phyloP scores from a whole-genome alignment of 35 echinoderm and acorn worm species.

The Ophiothrix spiculata region DNA sequence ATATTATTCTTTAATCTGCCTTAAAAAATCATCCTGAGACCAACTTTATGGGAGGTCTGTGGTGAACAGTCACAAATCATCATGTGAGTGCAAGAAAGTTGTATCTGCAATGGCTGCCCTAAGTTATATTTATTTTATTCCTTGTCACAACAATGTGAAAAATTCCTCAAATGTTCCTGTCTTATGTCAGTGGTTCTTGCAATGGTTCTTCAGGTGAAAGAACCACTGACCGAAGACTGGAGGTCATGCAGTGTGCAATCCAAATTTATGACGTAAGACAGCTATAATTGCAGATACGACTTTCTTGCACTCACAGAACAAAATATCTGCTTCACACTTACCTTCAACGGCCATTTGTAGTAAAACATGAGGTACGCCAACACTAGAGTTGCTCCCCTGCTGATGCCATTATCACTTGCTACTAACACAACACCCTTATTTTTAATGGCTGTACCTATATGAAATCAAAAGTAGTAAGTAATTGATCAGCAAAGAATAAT shows the following conservation, averaged over 20 bases:
- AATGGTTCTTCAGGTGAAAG: not conserved
- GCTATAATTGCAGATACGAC: not conserved
- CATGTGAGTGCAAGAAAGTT: too few species aligned
- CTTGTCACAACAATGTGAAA: not conserved
- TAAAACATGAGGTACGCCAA: constrained; percentile 80
- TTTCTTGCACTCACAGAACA: not conserved
- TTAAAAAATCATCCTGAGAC: too few species aligned
- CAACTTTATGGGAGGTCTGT: too few species aligned
- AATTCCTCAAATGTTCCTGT: not conserved
- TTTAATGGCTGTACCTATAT: constrained; percentile 46
- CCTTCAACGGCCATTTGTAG: constrained; percentile 87
- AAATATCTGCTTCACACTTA: constrained; percentile 3
- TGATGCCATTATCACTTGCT: constrained; percentile 75
- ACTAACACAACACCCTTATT: constrained; percentile 55
- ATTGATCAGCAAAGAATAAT: too few species aligned
- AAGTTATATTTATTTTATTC: too few species aligned
- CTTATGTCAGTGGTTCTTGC: not conserved
- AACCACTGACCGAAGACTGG: not conserved
- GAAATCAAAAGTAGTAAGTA: not conserved
- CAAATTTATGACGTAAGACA: too few species aligned
- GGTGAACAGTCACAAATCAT: too few species aligned
- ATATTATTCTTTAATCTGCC: too few species aligned
- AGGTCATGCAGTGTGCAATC: too few species aligned
- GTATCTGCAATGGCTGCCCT: too few species aligned
- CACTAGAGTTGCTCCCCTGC: constrained; percentile 67